Base-by-base conservation (phyloP, 2,888 invertebrate species). In the Nymphalis c-album region DNA sequence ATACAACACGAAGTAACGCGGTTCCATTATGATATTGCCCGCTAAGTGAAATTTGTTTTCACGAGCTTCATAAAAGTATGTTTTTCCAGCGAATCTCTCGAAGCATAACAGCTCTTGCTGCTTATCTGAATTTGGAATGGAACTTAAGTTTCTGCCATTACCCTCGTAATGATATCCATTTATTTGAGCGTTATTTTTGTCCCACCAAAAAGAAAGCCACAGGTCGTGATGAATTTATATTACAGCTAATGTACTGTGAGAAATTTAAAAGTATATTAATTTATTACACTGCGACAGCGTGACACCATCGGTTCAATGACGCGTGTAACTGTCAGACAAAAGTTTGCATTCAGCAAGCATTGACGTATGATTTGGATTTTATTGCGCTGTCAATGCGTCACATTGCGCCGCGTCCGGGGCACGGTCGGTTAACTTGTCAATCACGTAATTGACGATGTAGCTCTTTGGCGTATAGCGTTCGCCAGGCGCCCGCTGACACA, bases 1-100 rank as follows among this genome's bases (percentile, higher is more conserved):
- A 75, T 80, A 83, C 81, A 83, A 83, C 81, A 83, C 77, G 82
- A 84, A 85, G 83, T 84, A 81, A 81, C 83, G 77, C 78, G 72
- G 79, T 81, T 88, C 90, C 92, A 92, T 92, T 91, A 92, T 89
- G 89, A 88, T 87, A 92, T 92, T 92, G 87, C 87, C 82, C 82
- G 85, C 83, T 80, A 85, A 87, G 87, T 86, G 83, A 87, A 85
- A 90, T 91, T 90, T 85, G 85, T 89, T 87, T 90, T 87, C 81
- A 86, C 84, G 79, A 77, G 76, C 77, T 80, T 78, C 78, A 83
- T 86, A 83, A 85, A 85, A 82, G 80, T 79, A 74, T 76, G 77
- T 83, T 85, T 88, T 84, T 81, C 73, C 78, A 75, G 73, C 76
- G 77, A 75, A 79, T 75, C 84, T 80, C 79, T 76, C 80, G 76